Evolutionary conservation across 1,140 invertebrate species (phyloP), one percentile per base, ranked within the genome.

Genomic region (Eriosoma lanigerum): DNA sequence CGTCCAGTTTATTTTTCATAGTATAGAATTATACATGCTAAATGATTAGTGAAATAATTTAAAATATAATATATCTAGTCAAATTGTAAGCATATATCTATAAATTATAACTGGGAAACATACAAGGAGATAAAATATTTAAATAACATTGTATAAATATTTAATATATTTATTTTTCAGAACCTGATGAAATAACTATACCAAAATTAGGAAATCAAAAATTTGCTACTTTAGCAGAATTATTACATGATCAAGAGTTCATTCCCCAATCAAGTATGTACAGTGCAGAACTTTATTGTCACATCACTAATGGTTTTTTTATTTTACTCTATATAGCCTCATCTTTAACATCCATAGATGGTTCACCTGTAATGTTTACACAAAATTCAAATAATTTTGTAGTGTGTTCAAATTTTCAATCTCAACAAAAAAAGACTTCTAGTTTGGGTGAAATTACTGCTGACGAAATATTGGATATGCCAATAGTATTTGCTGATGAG

Each of bases 401-500:
- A 3, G 73, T 78, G 4, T 78, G 56, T 62, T 78, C 75, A 78
- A 78, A 60, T 60, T 78, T 46, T 15, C 75, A 60, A 10, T 62
- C 38, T 2, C 56, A 62, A 48, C 56, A 78, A n/a, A 62, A 46
- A 29, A 13, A 76, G 10, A 52, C 24, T 72, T 13, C 75, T 62
- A 38, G 62, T 8, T 48, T 78, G 56, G 75, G 44, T 62, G 75
- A 78, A 62, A 78, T 78, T 4, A 78, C 75, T 13, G 56, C 75
- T 60, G 75, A 78, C 48, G 38, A 78, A 48, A 78, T 78, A 62
- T 60, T 78, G 10, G 75, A 78, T 19, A 78, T 78, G 75, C 75
- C 75, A 46, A 78, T 78, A 60, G 75, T 78, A 26, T 78, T 78
- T 62, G 75, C 75, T 62, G 75, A 78, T 60, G 75, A 78, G 29